Base-by-base conservation (phyloP, 2,888 invertebrate species). In the Ypsolopha scabrella region DNA sequence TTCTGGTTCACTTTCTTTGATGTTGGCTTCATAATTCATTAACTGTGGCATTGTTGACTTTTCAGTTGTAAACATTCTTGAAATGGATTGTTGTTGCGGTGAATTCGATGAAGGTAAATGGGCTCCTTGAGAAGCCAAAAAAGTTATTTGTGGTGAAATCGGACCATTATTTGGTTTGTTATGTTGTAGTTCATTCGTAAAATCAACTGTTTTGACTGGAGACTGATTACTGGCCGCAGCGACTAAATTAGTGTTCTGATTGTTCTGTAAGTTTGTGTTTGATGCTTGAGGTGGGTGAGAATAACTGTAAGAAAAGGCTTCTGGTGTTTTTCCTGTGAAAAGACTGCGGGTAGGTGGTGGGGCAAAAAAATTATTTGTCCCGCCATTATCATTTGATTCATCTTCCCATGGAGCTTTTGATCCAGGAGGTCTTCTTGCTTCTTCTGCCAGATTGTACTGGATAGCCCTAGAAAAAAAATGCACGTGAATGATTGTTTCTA, bases 401-500 rank as follows among this genome's bases (percentile, higher is more conserved):
- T 70, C 71, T 57, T 72, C 67, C 80, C 80, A 83, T 14, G 69
- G 67, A 8, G 6, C 2, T 60, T 71, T 77, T 41, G 72, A 57
- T 48, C 80, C 72, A 7, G 80, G 72, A 47, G 83, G 80, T 48
- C 70, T 78, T 60, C 74, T 82, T 6, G 82, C 75, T 66, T 87
- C 87, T 67, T 86, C 86, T 1, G 86, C 86, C 55, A 87, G 65
- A 57, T 87, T 87, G 53, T 81, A 81, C 53, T 87, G 86, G 39
- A 87, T 70, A 37, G 87, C 71, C 59, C 87, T 87, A 56, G 51
- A 66, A 65, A 35, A 33, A 51, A 52, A 36, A 36, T 24, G 24
- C 24, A 24, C 2, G 24, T 24, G 24, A 45, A 53, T 43, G 41
- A 57, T 46, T 45, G 51, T 24, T 41, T 39, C 24, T 24, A 24